Conservation (phyloP, 2,888 invertebrate species). For the Ennomos quercinarius region DNA sequence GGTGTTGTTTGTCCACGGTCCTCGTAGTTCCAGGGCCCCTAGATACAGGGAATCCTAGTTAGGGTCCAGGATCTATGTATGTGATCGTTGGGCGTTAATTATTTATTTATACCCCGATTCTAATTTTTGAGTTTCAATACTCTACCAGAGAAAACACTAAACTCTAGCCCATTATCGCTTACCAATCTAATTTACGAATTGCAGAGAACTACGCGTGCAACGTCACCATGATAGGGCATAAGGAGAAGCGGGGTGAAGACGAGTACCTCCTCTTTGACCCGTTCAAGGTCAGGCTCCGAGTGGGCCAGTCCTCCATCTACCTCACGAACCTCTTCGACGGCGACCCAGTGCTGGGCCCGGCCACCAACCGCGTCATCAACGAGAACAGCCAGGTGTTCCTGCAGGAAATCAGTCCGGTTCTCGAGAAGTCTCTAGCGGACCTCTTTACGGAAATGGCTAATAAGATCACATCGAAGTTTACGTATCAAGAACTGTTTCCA, state of each 20-base stretch:
- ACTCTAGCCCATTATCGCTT: no score
- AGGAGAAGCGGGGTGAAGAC: constrained; percentile 82
- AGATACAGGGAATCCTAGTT: no score
- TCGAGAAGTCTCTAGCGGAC: constrained; percentile 87
- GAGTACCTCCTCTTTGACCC: constrained; percentile 87
- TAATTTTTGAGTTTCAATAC: no score
- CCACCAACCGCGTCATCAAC: constrained; percentile 88
- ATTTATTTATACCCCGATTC: no score
- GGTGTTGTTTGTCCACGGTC: no score
- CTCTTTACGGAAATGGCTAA: constrained; percentile 89
- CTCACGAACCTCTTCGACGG: constrained; percentile 89
- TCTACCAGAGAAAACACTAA: no score
- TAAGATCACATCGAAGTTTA: constrained; percentile 88
- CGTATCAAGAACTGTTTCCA: constrained; percentile 89
- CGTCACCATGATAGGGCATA: constrained; percentile 87
- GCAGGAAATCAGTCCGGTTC: constrained; percentile 88
- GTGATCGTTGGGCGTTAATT: no score
- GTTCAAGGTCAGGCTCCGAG: constrained; percentile 86
- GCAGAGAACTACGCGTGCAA: constrained; percentile 88
- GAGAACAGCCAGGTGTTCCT: constrained; percentile 88
- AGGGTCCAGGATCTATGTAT: no score
- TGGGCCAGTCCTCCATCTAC: constrained; percentile 86
- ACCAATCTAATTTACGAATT: constrained; percentile 7
- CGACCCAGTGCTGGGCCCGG: constrained; percentile 87
- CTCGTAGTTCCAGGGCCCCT: no score